Percentiles rank a stretch among this genome's conserved stretches.
Evolutionary conservation across 2,113 vertebrate genomes (phyloP).

Genomic region (Terrapene triunguis): DNA sequence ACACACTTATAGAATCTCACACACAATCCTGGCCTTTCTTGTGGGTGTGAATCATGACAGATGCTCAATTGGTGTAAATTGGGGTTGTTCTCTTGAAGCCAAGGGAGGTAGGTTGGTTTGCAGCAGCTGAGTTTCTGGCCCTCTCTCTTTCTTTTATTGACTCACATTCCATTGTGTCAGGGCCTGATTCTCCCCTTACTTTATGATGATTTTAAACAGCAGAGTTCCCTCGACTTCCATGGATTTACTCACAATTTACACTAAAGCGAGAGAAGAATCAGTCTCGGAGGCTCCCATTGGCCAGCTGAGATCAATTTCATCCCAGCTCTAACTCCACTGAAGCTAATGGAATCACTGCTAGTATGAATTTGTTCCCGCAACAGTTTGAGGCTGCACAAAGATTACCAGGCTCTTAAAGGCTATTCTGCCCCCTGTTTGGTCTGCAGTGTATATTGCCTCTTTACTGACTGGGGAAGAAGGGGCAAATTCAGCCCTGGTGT

Average conservation of each 20-base stretch:
- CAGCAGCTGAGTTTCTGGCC: neutral
- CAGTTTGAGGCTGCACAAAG: neutral
- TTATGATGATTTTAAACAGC: neutral
- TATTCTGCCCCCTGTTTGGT: neutral
- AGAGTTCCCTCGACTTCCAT: neutral
- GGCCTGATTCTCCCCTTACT: neutral
- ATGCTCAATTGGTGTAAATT: neutral
- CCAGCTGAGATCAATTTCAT: neutral
- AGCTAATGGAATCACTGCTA: neutral
- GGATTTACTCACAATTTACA: neutral
- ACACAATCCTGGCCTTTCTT: neutral
- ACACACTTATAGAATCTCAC: neutral
- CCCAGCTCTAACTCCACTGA: neutral
- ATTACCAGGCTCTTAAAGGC: neutral
- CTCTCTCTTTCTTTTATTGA: neutral
- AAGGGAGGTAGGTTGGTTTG: neutral
- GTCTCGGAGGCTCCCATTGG: neutral
- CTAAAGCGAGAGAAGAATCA: neutral
- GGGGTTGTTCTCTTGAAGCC: neutral
- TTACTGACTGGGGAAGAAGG: neutral
- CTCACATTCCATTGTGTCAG: neutral
- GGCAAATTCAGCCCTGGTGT: neutral
- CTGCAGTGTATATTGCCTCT: neutral
- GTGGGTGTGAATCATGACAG: neutral
- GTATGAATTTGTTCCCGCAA: neutral